Evolutionary conservation across 2,797 vertebrate species (phyloP).

Genomic region (Rhinogobio ventralis): DNA sequence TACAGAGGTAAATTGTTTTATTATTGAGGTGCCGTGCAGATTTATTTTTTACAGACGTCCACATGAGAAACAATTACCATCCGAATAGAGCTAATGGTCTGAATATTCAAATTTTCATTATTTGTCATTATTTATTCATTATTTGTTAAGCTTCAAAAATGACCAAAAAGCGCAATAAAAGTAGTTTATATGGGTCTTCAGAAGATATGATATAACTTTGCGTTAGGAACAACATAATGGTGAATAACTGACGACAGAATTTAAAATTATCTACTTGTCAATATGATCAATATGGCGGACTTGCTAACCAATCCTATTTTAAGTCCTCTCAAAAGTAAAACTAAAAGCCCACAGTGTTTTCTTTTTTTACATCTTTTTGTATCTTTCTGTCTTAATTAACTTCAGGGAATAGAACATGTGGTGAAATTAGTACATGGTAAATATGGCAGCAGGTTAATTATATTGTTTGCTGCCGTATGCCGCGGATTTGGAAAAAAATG

Average conservation of each 20-base stretch:
- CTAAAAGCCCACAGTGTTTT: constrained; percentile 62
- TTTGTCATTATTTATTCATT: background rate
- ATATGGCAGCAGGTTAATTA: constrained; percentile 47
- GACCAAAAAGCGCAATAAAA: background rate
- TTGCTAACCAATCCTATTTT: constrained; percentile 78
- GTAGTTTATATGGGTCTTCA: background rate
- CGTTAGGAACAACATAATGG: background rate
- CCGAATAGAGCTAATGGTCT: background rate
- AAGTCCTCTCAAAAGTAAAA: constrained; percentile 68
- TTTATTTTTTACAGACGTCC: too few species aligned
- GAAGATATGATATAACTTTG: background rate
- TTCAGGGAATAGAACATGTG: constrained; percentile 68
- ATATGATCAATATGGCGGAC: constrained; percentile 27
- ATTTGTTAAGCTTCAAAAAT: background rate
- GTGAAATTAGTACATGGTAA: constrained; percentile 66
- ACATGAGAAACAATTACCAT: too few species aligned
- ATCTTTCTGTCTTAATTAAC: constrained; percentile 74
- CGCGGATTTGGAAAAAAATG: background rate
- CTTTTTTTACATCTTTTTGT: background rate
- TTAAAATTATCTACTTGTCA: background rate
- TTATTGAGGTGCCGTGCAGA: too few species aligned
- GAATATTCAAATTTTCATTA: too few species aligned
- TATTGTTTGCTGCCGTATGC: background rate
- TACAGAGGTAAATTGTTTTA: too few species aligned
- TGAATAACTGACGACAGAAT: background rate